A percentile compares a stretch with the other conserved stretches of the same genome.
These are phyloP conservation scores for Bimastos eiseni DNA, from an alignment of 2,888 invertebrate species.

Conservation along the genomic window DNA sequence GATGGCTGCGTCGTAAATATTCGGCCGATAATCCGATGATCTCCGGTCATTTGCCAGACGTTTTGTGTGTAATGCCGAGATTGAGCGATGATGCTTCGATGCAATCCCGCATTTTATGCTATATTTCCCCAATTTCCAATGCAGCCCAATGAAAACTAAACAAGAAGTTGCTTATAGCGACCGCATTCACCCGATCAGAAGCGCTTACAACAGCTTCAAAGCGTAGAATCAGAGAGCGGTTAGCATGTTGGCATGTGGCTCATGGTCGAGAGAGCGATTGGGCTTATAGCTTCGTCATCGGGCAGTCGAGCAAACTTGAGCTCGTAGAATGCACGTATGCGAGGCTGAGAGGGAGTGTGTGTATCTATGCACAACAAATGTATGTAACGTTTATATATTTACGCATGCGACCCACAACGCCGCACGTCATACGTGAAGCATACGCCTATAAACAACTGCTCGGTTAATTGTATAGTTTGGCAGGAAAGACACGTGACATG, in stretches of 20 bases:
- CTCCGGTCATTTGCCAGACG: neutral
- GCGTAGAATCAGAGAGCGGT: neutral
- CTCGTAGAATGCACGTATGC: neutral
- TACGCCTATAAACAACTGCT: no score
- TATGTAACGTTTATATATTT: no score
- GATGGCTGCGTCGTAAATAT: neutral
- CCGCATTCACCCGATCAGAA: neutral
- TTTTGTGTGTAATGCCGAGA: neutral
- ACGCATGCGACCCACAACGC: no score
- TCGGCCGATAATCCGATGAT: conserved; percentile 5
- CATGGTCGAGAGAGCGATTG: neutral
- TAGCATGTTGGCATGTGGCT: neutral
- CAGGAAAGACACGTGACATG: no score
- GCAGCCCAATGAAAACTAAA: neutral
- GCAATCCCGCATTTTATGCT: neutral
- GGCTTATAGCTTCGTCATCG: no score
- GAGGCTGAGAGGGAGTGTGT: neutral
- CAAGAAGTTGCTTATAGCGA: neutral
- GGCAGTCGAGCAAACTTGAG: no score
- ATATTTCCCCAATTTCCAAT: neutral
- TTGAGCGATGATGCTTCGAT: neutral
- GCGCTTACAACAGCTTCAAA: neutral
- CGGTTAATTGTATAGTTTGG: no score
- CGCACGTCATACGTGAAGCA: no score
- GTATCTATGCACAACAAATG: neutral